A percentile compares a stretch with the other conserved stretches of the same genome.
These are phyloP conservation scores for Epinotia brunnichana DNA, from an alignment of 2,888 invertebrate genomes.

Conservation along the genomic window DNA sequence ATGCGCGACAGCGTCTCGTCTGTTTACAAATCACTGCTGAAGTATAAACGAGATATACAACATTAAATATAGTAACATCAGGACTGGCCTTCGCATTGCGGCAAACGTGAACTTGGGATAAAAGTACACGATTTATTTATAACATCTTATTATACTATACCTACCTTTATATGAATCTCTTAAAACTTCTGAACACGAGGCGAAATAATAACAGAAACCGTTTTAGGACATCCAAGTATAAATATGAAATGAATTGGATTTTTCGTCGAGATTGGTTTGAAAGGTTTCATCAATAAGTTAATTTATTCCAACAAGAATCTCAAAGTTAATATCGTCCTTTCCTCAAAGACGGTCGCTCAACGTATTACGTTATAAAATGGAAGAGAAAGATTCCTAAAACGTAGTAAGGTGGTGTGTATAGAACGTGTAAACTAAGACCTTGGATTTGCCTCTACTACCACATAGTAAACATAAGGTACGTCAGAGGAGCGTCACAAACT, in stretches of 20 bases:
- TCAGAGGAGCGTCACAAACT: no score
- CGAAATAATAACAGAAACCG: slow-evolving; percentile 15
- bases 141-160: slow-evolving; percentile 27
- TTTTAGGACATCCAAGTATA: slow-evolving; percentile 24
- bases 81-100: slow-evolving; percentile 57
- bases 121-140: slow-evolving; percentile 32
- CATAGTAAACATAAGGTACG: no score
- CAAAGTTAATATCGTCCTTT: background rate
- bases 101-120: slow-evolving; percentile 49
- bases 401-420: no score
- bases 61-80: slow-evolving; percentile 52
- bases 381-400: no score
- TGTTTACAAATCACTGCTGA: background rate
- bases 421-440: no score
- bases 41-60: background rate
- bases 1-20: background rate
- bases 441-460: no score
- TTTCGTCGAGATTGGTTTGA: slow-evolving; percentile 2
- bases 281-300: slow-evolving; percentile 21
- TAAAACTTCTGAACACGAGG: slow-evolving; percentile 10
- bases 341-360: background rate
- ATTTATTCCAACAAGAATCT: slow-evolving; percentile 2
- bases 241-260: slow-evolving; percentile 23
- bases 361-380: no score
- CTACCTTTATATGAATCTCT: slow-evolving; percentile 6